phyloP scores from a whole-genome alignment of 2,888 invertebrate genomes.

The Lacanobia wlatinum region DNA sequence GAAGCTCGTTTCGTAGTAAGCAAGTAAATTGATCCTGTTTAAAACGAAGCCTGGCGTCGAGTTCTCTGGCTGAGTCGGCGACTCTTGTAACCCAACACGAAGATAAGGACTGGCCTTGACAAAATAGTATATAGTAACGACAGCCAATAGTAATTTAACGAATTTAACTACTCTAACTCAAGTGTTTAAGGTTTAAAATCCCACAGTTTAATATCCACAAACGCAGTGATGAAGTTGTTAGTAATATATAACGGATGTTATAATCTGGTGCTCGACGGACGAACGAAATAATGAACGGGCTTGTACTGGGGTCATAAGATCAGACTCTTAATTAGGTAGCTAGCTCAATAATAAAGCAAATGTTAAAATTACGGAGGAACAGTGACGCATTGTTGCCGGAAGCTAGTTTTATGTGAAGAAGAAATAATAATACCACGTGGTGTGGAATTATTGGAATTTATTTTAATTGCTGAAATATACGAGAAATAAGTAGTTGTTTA shows the following conservation, averaged over 20 bases:
- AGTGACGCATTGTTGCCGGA: slow-evolving; percentile 34
- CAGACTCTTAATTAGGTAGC: slow-evolving; percentile 66
- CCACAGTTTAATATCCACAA: slow-evolving; percentile 29
- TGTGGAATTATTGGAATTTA: background rate
- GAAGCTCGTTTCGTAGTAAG: slow-evolving; percentile 67
- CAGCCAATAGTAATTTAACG: slow-evolving; percentile 50
- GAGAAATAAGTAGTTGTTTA: background rate
- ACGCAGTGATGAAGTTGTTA: slow-evolving; percentile 56
- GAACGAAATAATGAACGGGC: slow-evolving; percentile 75
- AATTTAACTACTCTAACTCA: slow-evolving; percentile 54
- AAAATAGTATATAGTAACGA: slow-evolving; percentile 60
- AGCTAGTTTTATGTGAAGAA: slow-evolving; percentile 9
- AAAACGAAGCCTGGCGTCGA: slow-evolving; percentile 63
- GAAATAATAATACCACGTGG: slow-evolving; percentile 16
- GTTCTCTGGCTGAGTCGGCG: slow-evolving; percentile 79
- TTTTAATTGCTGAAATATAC: background rate
- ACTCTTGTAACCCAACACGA: slow-evolving; percentile 83
- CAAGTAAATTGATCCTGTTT: slow-evolving; percentile 75
- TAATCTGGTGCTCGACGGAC: slow-evolving; percentile 76
- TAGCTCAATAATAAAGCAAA: slow-evolving; percentile 56
- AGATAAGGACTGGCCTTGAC: slow-evolving; percentile 84
- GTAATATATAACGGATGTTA: slow-evolving; percentile 79
- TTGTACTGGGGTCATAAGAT: slow-evolving; percentile 70
- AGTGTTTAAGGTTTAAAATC: slow-evolving; percentile 46
- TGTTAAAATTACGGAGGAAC: slow-evolving; percentile 44